Evolutionary conservation across 2,797 vertebrate genomes (phyloP).

Genomic region (Propithecus perrieri): DNA sequence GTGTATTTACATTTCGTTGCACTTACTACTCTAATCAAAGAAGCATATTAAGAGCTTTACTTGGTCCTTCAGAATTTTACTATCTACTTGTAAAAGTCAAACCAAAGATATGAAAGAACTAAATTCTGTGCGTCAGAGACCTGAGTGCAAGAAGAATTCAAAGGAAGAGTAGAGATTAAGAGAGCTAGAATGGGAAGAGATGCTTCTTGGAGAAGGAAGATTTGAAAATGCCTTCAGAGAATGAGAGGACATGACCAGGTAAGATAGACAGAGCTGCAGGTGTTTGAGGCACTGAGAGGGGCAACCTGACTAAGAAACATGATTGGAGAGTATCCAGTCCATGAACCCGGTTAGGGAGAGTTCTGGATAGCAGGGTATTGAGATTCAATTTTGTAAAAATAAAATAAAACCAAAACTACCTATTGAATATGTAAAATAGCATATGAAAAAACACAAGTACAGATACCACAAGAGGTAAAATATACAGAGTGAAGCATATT

Average conservation of each 20-base stretch:
- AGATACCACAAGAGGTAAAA: conserved; percentile 36
- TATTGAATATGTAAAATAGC: conserved; percentile 20
- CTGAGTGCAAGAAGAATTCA: background rate
- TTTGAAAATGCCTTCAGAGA: background rate
- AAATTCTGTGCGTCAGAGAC: background rate
- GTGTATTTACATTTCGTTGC: background rate
- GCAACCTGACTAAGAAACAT: background rate
- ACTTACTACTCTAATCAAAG: background rate
- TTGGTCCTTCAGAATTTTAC: background rate
- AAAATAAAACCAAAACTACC: conserved; percentile 1
- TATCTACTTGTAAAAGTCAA: background rate
- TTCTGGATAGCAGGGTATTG: background rate
- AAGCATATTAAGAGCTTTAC: background rate
- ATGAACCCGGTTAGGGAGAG: background rate
- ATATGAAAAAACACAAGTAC: conserved; percentile 2
- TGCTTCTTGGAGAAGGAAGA: background rate
- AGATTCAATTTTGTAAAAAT: conserved; percentile 38
- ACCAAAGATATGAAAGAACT: background rate
- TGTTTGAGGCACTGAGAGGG: background rate
- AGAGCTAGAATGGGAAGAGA: background rate
- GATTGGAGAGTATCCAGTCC: background rate
- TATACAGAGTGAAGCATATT: conserved; percentile 23
- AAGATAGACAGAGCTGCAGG: background rate
- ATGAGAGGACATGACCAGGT: background rate
- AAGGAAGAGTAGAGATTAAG: background rate